Conservation (phyloP, 2,888 invertebrate species). For the Eurois occulta region DNA sequence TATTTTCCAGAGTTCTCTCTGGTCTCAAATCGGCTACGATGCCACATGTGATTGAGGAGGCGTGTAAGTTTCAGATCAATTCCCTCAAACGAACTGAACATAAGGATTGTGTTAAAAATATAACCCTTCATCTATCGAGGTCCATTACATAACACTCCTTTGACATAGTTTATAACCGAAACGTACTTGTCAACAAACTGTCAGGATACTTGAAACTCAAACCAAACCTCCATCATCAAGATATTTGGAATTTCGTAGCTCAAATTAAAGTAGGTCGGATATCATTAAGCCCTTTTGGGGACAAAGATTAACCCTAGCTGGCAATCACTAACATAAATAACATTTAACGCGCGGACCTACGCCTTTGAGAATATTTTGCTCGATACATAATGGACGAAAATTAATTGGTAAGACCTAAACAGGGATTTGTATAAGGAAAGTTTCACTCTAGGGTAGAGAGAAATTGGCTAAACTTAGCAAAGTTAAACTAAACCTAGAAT, state of each 20-base stretch:
- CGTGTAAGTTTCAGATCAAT: neutral
- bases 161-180: constrained; percentile 19
- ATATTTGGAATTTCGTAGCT: constrained; percentile 58
- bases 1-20: no score
- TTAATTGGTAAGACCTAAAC: constrained; percentile 34
- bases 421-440: neutral
- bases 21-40: neutral
- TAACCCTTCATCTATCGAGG: neutral
- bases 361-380: constrained; percentile 14
- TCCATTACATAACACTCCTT: constrained; percentile 19
- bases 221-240: constrained; percentile 55
- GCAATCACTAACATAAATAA: constrained; percentile 61
- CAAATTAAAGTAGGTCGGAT: constrained; percentile 60
- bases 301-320: constrained; percentile 61
- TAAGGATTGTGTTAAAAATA: neutral
- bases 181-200: constrained; percentile 45
- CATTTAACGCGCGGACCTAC: constrained; percentile 22
- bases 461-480: neutral
- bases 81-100: neutral
- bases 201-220: constrained; percentile 48
- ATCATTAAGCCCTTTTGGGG: constrained; percentile 64
- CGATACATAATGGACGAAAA: constrained; percentile 40
- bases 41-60: neutral
- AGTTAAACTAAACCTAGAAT: neutral
- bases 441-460: neutral